These are phyloP conservation scores for Drosophila helvetica DNA, from an alignment of 2,888 invertebrate species.

Conservation along the genomic window DNA sequence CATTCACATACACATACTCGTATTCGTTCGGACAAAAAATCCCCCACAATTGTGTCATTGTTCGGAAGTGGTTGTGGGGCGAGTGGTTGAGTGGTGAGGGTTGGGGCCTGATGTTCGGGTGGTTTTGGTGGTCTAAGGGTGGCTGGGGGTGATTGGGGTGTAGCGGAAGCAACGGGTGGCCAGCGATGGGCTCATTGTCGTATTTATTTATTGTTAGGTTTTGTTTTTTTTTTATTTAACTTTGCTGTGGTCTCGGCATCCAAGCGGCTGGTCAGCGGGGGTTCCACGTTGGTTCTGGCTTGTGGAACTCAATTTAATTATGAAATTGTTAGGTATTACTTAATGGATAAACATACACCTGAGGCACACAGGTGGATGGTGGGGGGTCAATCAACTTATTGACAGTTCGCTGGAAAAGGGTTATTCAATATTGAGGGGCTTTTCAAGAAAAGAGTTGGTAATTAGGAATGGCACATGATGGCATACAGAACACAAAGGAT, in stretches of 20 bases:
- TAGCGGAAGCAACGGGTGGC: constrained; percentile 22
- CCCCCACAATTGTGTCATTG: constrained; percentile 43
- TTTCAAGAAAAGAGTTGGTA: background rate
- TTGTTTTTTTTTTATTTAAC: constrained; percentile 31
- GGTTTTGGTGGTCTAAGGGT: constrained; percentile 9
- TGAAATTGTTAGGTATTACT: constrained; percentile 20
- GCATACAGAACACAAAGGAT: background rate
- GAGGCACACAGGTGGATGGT: constrained; percentile 10
- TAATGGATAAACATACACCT: constrained; percentile 8
- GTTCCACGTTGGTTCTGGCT: background rate
- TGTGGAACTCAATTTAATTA: constrained; percentile 45
- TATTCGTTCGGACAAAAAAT: constrained; percentile 6
- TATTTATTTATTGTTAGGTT: constrained; percentile 25
- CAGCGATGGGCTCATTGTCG: constrained; percentile 34
- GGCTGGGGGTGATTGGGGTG: constrained; percentile 14
- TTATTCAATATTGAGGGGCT: background rate
- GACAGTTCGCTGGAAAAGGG: constrained; percentile 5
- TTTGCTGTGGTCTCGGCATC: constrained; percentile 36
- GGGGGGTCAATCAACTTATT: constrained; percentile 31
- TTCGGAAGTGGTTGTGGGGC: background rate
- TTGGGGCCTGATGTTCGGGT: background rate
- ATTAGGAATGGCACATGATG: background rate
- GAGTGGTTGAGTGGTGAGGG: background rate
- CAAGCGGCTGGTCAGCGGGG: constrained; percentile 32
- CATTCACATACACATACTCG: background rate